phyloP scores from a whole-genome alignment of 2,113 vertebrate species.

The Chaenogobius annularis region DNA sequence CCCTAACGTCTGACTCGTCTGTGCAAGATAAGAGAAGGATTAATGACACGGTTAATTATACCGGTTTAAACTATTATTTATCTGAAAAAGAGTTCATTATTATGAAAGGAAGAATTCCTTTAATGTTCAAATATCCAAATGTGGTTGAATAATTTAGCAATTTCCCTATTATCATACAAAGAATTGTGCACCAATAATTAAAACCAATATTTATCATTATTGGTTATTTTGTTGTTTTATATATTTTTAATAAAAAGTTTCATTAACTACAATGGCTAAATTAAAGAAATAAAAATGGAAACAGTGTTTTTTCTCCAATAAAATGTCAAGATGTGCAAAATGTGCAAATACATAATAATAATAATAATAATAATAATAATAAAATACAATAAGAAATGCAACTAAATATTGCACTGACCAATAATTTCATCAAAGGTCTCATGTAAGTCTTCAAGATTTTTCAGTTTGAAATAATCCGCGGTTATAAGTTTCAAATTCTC shows the following conservation, averaged over 20 bases:
- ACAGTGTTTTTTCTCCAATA: too few species aligned
- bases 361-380: not conserved
- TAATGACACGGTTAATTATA: not conserved
- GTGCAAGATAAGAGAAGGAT: constrained; percentile 5
- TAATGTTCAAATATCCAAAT: too few species aligned
- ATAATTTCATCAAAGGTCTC: constrained; percentile 74
- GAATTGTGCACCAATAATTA: not conserved
- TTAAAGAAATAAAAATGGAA: too few species aligned
- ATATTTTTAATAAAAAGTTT: not conserved
- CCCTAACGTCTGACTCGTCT: constrained; percentile 67
- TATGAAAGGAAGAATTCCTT: too few species aligned
- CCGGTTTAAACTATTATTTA: too few species aligned
- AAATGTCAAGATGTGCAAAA: not conserved
- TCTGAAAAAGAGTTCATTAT: too few species aligned
- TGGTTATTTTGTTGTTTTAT: not conserved
- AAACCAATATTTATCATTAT: not conserved
- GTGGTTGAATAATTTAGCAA: too few species aligned
- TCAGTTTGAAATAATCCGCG: constrained; percentile 64
- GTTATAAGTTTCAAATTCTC: constrained; percentile 53
- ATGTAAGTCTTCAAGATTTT: not conserved
- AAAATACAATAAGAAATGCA: not conserved
- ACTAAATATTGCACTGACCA: constrained; percentile 46
- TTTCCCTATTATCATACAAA: not conserved
- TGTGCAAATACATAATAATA: not conserved
- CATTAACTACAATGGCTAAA: not conserved